These are phyloP conservation scores for Dermatemys mawii DNA, from an alignment of 2,113 vertebrate genomes.

Conservation along the genomic window DNA sequence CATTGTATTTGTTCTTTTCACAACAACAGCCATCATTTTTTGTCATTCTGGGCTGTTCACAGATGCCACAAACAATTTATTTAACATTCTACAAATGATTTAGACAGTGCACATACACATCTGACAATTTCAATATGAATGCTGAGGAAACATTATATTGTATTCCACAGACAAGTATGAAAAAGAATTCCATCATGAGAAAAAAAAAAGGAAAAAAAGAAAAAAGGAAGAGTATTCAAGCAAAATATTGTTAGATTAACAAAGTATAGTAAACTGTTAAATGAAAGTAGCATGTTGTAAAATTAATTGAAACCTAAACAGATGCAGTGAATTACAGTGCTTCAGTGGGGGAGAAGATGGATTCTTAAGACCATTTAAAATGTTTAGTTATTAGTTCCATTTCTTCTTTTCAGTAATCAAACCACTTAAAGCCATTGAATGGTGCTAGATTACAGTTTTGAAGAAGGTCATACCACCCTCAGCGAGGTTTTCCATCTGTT, in stretches of 20 bases:
- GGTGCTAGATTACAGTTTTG: background rate
- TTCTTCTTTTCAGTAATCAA: background rate
- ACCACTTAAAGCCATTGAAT: conserved; percentile 5
- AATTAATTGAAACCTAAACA: background rate
- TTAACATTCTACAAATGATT: conserved; percentile 31
- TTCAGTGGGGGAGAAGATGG: background rate
- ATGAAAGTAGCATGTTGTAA: conserved; percentile 12
- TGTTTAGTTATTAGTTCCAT: background rate
- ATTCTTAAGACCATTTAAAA: background rate
- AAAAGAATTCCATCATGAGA: background rate
- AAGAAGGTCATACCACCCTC: background rate
- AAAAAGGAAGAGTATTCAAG: background rate
- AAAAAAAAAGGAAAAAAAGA: background rate
- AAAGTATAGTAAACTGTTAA: background rate
- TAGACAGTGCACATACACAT: conserved; percentile 20
- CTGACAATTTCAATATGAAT: conserved; percentile 38
- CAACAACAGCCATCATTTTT: conserved; percentile 1
- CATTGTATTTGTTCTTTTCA: background rate
- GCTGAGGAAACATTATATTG: conserved; percentile 6
- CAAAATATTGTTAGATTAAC: background rate
- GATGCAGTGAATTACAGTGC: background rate
- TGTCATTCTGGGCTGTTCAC: conserved; percentile 10
- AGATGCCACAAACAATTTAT: conserved; percentile 29
- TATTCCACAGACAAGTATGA: background rate
- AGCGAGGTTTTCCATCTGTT: conserved; percentile 7